These are phyloP conservation scores for Ophion obscuratus DNA, from an alignment of 2,888 invertebrate genomes.

Conservation along the genomic window DNA sequence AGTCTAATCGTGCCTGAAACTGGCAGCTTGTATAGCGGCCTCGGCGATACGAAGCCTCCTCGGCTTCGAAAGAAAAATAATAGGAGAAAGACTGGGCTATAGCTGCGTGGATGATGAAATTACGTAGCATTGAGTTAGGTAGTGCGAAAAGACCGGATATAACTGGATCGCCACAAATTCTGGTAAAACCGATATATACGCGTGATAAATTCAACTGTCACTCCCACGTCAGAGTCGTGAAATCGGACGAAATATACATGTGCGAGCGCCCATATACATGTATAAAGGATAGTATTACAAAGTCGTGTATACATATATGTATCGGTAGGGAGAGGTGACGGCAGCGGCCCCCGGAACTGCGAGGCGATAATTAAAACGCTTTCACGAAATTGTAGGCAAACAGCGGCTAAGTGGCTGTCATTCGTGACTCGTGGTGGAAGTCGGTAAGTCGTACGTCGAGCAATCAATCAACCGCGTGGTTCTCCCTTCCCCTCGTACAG, in stretches of 20 bases:
- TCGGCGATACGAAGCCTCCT: neutral
- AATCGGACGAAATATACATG: slow-evolving; percentile 21
- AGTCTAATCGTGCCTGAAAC: slow-evolving; percentile 3
- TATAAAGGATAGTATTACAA: slow-evolving; percentile 1
- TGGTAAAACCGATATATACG: neutral
- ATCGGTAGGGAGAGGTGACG: slow-evolving; percentile 40
- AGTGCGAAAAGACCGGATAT: slow-evolving; percentile 3
- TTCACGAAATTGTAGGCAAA: slow-evolving; percentile 84
- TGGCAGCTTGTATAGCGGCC: neutral
- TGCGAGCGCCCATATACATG: neutral
- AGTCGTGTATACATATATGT: slow-evolving; percentile 25
- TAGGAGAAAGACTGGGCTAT: neutral
- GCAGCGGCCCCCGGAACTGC: slow-evolving; percentile 51
- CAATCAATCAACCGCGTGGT: slow-evolving; percentile 82
- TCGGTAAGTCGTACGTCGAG: slow-evolving; percentile 83
- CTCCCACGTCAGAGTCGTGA: slow-evolving; percentile 19
- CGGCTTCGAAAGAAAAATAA: neutral
- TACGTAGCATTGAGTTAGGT: neutral
- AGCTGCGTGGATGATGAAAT: neutral
- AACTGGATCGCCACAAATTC: neutral
- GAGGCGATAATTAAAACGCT: slow-evolving; percentile 81
- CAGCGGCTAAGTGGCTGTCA: slow-evolving; percentile 84
- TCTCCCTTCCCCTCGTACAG: slow-evolving; percentile 65
- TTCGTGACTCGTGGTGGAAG: slow-evolving; percentile 82
- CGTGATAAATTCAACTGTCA: slow-evolving; percentile 21